A percentile compares a stretch with the other conserved stretches of the same genome.
Evolutionary conservation across 2,113 vertebrate species (phyloP).

Genomic region (Axis porcinus): DNA sequence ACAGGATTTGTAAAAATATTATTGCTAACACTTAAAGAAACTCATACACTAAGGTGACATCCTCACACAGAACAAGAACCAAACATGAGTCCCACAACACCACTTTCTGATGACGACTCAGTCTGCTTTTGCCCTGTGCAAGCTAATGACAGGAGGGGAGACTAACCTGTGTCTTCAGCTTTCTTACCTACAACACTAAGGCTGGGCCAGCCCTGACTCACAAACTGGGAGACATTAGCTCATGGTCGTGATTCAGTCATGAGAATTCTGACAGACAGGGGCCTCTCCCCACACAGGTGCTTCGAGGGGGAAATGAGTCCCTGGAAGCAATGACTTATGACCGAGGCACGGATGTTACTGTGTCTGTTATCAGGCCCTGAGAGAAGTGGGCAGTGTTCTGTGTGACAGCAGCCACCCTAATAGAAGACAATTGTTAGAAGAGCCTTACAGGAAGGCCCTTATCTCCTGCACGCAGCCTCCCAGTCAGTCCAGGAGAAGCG

Average conservation of each 20-base stretch:
- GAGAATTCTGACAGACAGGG: slow-evolving; percentile 71
- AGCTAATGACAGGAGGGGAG: not conserved
- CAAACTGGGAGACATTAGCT: slow-evolving; percentile 79
- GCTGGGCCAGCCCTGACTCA: slow-evolving; percentile 68
- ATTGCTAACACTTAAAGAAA: slow-evolving; percentile 72
- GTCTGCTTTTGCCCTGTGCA: not conserved
- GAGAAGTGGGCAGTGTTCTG: not conserved
- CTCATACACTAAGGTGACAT: slow-evolving; percentile 16
- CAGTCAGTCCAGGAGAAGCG: not conserved
- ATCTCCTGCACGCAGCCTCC: not conserved
- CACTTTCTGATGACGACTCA: not conserved
- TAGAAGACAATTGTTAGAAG: not conserved
- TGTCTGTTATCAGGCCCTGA: not conserved
- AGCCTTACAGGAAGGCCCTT: not conserved
- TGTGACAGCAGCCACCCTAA: not conserved
- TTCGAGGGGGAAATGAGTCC: slow-evolving; percentile 62
- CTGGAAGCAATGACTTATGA: slow-evolving; percentile 49
- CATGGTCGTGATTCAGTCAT: slow-evolving; percentile 80
- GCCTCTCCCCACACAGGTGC: slow-evolving; percentile 60
- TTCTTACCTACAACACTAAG: slow-evolving; percentile 38
- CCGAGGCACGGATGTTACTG: not conserved
- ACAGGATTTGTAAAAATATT: slow-evolving; percentile 41
- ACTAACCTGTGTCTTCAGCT: not conserved
- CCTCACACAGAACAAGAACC: not conserved
- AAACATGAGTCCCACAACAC: not conserved